phyloP scores from a whole-genome alignment of 2,113 vertebrate genomes.

The Pelecanoides urinatrix region DNA sequence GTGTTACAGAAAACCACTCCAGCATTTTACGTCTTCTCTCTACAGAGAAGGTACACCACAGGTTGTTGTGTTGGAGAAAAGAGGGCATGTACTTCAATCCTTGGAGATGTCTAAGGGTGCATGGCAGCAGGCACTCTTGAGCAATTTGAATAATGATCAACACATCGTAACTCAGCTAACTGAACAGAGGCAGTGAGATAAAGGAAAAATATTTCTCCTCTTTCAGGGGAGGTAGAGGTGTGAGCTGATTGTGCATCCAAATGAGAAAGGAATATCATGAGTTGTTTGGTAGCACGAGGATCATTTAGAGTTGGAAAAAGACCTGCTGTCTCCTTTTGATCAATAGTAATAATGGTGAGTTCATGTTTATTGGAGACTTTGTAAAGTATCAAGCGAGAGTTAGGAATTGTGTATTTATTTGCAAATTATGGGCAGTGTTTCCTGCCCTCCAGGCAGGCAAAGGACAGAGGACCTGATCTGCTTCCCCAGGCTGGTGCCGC shows the following conservation, averaged over 20 bases:
- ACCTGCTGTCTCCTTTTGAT: neutral
- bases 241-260: neutral
- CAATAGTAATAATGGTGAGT: neutral
- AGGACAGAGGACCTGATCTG: neutral
- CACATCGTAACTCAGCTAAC: neutral
- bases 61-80: neutral
- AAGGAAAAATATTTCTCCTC: neutral
- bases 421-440: neutral
- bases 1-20: neutral
- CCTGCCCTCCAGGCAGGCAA: neutral
- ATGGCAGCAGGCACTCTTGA: neutral
- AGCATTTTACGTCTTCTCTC: neutral
- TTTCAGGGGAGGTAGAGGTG: neutral
- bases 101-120: neutral
- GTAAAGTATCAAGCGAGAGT: neutral
- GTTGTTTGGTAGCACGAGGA: neutral
- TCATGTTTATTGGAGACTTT: neutral
- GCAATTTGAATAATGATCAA: neutral
- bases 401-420: neutral
- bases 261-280: neutral
- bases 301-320: neutral
- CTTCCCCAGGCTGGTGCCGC: fast-evolving
- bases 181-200: neutral
- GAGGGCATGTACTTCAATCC: neutral
- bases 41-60: neutral